Base-by-base conservation (phyloP, 2,888 invertebrate genomes). In the Dasypogon diadema region DNA sequence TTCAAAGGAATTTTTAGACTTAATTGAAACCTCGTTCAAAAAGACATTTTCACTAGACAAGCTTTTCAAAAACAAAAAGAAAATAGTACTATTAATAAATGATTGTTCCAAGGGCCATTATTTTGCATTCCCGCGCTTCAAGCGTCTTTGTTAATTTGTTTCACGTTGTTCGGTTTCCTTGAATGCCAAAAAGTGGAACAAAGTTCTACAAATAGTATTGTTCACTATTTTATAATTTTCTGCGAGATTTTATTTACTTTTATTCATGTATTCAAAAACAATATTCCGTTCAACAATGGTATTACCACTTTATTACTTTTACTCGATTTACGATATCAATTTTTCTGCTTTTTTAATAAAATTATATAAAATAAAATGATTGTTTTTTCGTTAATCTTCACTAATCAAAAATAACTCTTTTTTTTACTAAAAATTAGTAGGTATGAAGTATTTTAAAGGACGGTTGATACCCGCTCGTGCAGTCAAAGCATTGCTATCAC, bases 331-430 rank as follows among this genome's bases (percentile, higher is more conserved):
- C 14, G 16, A 22, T 22, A 18, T 37, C 8, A 65, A 46, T 65
- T 42, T 65, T 65, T 26, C 26, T 48, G 65, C 65, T 65, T 65
- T 65, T 65, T 65, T 65, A 65, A 65, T 65, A 65, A 65, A 65
- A 65, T 65, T 65, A 48, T 51, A 51, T 16, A 51, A 21, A 14
- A 65, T 24, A 48, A 24, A 46, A 65, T 24, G 12, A n/a, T 48
- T 3, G 4, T 48, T 48, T 30, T 8, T 30, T 30, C 8, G n/a
- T n/a, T n/a, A n/a, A n/a, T n/a, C n/a, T n/a, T n/a, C n/a, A n/a
- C n/a, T n/a, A n/a, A n/a, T n/a, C n/a, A n/a, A n/a, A n/a, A n/a
- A n/a, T n/a, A n/a, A n/a, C n/a, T n/a, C n/a, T n/a, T n/a, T n/a
- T n/a, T n/a, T n/a, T n/a, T n/a, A n/a, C n/a, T n/a, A n/a, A n/a